Evolutionary conservation across 2,888 invertebrate species (phyloP).

Genomic region (Stenotaenia linearis): DNA sequence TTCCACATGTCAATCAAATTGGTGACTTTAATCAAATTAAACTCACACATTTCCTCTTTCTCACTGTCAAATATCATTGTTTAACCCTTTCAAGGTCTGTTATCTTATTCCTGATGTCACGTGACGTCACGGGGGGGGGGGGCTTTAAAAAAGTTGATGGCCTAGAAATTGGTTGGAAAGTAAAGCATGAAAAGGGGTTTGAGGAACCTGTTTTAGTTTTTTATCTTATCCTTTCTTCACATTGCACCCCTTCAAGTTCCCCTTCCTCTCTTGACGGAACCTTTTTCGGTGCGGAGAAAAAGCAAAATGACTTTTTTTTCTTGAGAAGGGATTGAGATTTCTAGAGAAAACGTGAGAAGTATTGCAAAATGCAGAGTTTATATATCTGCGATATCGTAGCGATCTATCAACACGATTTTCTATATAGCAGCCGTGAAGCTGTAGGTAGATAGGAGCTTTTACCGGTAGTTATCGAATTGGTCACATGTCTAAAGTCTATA

Average conservation of each 20-base stretch:
- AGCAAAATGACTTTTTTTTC: neutral
- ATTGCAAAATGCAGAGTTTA: too few relatives aligned
- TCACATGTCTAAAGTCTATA: too few relatives aligned
- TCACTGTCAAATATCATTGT: neutral
- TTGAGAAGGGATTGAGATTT: neutral
- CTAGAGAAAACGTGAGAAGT: too few relatives aligned
- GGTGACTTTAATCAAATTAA: neutral
- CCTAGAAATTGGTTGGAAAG: too few relatives aligned
- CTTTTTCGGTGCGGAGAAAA: neutral
- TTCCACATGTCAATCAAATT: conserved; percentile 12
- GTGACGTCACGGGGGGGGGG: neutral
- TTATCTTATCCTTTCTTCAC: neutral
- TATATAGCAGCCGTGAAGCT: too few relatives aligned
- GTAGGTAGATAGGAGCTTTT: too few relatives aligned
- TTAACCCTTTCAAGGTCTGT: neutral
- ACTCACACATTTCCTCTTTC: neutral
- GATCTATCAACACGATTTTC: too few relatives aligned
- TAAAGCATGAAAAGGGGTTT: conserved; percentile 21
- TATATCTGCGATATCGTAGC: too few relatives aligned
- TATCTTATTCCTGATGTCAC: neutral
- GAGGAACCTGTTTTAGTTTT: conserved; percentile 8
- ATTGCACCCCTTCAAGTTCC: conserved; percentile 29
- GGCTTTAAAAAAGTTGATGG: neutral
- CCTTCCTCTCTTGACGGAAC: neutral
- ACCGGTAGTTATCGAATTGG: too few relatives aligned